Conservation (phyloP, 2,888 invertebrate genomes). For the Drosophila austrosaltans region DNA sequence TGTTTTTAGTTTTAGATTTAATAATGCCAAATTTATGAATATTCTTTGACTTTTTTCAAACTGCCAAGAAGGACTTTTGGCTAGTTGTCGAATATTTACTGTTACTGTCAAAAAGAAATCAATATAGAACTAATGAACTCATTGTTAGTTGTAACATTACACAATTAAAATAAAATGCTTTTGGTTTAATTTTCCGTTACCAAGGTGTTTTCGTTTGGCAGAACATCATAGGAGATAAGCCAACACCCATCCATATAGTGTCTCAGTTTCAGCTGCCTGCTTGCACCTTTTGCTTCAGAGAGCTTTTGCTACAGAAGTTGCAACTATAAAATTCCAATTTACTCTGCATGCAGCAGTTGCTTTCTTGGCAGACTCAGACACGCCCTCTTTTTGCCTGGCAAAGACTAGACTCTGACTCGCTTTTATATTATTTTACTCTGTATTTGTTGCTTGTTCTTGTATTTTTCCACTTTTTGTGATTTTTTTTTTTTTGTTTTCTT, state of each 20-base stretch:
- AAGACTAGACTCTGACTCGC: constrained; percentile 34
- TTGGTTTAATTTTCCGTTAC: too few species aligned
- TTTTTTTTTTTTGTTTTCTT: constrained; percentile 46
- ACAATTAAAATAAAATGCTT: too few species aligned
- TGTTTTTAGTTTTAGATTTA: too few species aligned
- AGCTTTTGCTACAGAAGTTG: constrained; percentile 54
- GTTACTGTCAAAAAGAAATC: too few species aligned
- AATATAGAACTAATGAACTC: too few species aligned
- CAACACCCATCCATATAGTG: neutral
- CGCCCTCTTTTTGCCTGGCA: constrained; percentile 42
- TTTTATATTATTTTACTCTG: constrained; percentile 43
- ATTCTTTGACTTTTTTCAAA: too few species aligned
- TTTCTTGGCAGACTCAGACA: constrained; percentile 69
- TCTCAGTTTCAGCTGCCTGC: constrained; percentile 44
- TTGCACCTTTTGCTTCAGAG: constrained; percentile 58
- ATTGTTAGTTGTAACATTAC: too few species aligned
- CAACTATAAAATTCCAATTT: constrained; percentile 74
- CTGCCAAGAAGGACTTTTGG: too few species aligned
- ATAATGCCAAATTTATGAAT: too few species aligned
- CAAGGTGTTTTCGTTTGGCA: neutral
- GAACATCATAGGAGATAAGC: constrained; percentile 19
- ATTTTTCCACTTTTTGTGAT: constrained; percentile 33
- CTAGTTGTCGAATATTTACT: too few species aligned
- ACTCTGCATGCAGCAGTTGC: constrained; percentile 68
- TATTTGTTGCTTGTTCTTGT: constrained; percentile 22